These are phyloP conservation scores for Nomada fucata DNA, from an alignment of 2,888 invertebrate genomes.

Conservation along the genomic window DNA sequence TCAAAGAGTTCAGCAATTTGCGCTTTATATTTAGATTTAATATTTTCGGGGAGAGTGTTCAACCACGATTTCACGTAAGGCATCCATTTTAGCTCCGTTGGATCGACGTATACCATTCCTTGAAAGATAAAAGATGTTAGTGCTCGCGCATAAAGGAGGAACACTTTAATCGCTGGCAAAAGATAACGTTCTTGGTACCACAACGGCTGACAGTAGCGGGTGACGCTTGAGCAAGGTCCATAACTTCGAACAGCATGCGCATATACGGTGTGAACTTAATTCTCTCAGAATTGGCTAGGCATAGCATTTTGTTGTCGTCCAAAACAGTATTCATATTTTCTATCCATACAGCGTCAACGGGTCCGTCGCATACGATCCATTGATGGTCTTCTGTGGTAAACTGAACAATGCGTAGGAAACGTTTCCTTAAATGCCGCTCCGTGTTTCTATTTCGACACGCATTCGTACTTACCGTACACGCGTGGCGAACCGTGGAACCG, in stretches of 20 bases:
- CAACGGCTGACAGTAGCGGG: conserved; percentile 94
- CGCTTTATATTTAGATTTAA: conserved; percentile 83
- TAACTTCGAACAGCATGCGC: conserved; percentile 94
- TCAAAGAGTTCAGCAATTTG: conserved; percentile 87
- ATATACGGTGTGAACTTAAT: conserved; percentile 95
- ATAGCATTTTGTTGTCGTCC: conserved; percentile 97
- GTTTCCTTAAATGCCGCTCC: background rate
- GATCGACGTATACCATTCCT: conserved; percentile 97
- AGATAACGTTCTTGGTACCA: conserved; percentile 65
- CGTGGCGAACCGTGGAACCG: conserved; percentile 88
- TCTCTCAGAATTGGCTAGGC: conserved; percentile 95
- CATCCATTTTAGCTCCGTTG: conserved; percentile 92
- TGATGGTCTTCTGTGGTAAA: conserved; percentile 89
- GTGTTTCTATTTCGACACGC: too few relatives aligned
- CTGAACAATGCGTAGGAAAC: conserved; percentile 71
- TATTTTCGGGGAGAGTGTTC: conserved; percentile 85
- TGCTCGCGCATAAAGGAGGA: background rate
- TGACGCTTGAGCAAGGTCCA: conserved; percentile 93
- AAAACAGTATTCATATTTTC: conserved; percentile 97
- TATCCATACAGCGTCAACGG: conserved; percentile 97
- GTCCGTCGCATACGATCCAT: conserved; percentile 96
- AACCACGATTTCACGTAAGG: conserved; percentile 93
- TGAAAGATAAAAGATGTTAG: conserved; percentile 18
- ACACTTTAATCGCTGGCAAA: too few relatives aligned
- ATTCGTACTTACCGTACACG: conserved; percentile 85